A percentile compares a stretch with the other conserved stretches of the same genome.
These are phyloP conservation scores for Junonia oenone DNA, from an alignment of 2,888 invertebrate genomes.

Conservation along the genomic window DNA sequence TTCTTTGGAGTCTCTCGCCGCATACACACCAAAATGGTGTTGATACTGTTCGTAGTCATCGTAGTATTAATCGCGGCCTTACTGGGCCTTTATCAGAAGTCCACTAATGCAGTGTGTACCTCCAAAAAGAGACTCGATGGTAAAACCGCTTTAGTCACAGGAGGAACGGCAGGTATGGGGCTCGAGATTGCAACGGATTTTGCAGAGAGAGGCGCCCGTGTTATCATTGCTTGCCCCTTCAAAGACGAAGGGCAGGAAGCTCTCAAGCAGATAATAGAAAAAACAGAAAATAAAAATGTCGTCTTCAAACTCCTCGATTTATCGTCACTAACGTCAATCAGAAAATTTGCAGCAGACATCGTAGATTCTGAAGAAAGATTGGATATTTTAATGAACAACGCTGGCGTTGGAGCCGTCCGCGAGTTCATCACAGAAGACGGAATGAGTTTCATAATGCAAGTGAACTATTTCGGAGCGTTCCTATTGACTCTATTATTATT, in stretches of 20 bases:
- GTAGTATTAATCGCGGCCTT: slow-evolving; percentile 13
- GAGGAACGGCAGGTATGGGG: slow-evolving; percentile 64
- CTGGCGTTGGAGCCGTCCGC: slow-evolving; percentile 84
- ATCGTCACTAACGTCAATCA: slow-evolving; percentile 74
- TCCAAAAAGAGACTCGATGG: slow-evolving; percentile 41
- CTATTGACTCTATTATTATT: slow-evolving; percentile 91
- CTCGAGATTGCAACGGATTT: slow-evolving; percentile 57
- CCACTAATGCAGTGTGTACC: slow-evolving; percentile 43
- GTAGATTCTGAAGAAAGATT: slow-evolving; percentile 62
- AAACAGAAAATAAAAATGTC: slow-evolving; percentile 83
- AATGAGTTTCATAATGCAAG: slow-evolving; percentile 91
- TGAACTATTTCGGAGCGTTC: slow-evolving; percentile 95
- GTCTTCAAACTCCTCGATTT: slow-evolving; percentile 86
- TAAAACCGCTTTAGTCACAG: slow-evolving; percentile 57
- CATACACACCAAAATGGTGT: not conserved
- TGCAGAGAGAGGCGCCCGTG: slow-evolving; percentile 57
- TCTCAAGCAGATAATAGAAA: slow-evolving; percentile 81
- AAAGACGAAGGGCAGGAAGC: slow-evolving; percentile 52
- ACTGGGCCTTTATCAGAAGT: slow-evolving; percentile 56
- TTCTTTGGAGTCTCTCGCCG: not conserved
- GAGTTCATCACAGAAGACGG: slow-evolving; percentile 84
- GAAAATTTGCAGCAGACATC: slow-evolving; percentile 26
- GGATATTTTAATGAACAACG: slow-evolving; percentile 91
- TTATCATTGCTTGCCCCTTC: slow-evolving; percentile 63
- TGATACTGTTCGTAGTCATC: not conserved